These are phyloP conservation scores for Hyperoplus immaculatus DNA, from an alignment of 2,797 vertebrate genomes.

Conservation along the genomic window DNA sequence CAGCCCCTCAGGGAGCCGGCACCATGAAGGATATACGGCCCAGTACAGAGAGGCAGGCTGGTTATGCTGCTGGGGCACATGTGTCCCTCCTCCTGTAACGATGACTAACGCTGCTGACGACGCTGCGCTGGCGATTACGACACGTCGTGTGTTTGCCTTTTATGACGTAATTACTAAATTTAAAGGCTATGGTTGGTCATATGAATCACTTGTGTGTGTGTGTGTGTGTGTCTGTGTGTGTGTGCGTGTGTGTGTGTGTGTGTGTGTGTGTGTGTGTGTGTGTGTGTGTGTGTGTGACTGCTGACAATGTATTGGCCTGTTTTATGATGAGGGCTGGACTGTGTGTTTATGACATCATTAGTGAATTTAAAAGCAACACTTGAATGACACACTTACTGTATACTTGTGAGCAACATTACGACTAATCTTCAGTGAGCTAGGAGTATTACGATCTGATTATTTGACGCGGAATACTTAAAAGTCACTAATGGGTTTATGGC, in stretches of 20 bases:
- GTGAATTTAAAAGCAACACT: constrained; percentile 33
- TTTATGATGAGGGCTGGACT: constrained; percentile 28
- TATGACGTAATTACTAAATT: constrained; percentile 51
- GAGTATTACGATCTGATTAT: constrained; percentile 40
- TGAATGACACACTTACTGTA: constrained; percentile 22
- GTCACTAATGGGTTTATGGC: constrained; percentile 27
- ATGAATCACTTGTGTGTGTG: constrained; percentile 2
- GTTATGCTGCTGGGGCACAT: neutral
- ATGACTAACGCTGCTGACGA: constrained; percentile 47
- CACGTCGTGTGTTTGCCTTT: constrained; percentile 35
- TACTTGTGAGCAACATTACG: constrained; percentile 27
- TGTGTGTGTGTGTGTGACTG: constrained; percentile 20
- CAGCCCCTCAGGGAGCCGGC: constrained; percentile 32
- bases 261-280: constrained; percentile 7
- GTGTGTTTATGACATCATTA: constrained; percentile 36
- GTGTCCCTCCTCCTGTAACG: constrained; percentile 46
- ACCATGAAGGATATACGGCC: constrained; percentile 38
- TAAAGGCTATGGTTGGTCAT: constrained; percentile 30
- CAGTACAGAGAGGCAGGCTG: neutral
- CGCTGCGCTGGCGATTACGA: neutral
- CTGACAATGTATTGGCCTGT: constrained; percentile 19
- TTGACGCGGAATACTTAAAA: constrained; percentile 24
- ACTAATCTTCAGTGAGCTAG: constrained; percentile 39
- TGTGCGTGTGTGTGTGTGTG: constrained; percentile 8
- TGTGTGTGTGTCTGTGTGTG: constrained; percentile 11